Evolutionary conservation across 92 coral and sea anemone species (phyloP).

Genomic region (Palythoa grandis): DNA sequence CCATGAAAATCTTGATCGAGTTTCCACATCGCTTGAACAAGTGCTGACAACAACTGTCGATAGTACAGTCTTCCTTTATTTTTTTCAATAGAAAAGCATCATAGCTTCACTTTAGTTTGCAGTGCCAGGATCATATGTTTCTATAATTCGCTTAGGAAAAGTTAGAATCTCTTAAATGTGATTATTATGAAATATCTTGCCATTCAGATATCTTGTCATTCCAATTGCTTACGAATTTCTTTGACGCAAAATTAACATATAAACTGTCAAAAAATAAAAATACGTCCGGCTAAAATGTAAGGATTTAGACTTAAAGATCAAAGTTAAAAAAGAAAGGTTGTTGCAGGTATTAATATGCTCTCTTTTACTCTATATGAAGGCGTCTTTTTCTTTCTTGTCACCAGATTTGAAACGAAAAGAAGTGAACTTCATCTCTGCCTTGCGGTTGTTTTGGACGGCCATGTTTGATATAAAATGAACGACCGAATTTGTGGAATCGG

Average conservation of each 20-base stretch:
- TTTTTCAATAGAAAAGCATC: neutral
- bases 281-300: neutral
- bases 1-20: neutral
- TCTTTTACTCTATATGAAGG: neutral
- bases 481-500: slow-evolving; percentile 36
- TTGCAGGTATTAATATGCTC: neutral
- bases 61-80: neutral
- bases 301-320: neutral
- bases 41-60: neutral
- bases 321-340: neutral
- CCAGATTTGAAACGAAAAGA: neutral
- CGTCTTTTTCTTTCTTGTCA: neutral
- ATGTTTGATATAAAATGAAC: slow-evolving; percentile 37
- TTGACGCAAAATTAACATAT: slow-evolving; percentile 17
- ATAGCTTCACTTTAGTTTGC: neutral
- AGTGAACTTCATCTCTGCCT: neutral
- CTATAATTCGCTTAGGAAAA: neutral
- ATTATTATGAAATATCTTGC: neutral
- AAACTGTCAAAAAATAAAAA: neutral
- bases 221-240: slow-evolving; percentile 8
- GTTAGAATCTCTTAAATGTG: neutral
- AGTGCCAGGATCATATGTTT: neutral
- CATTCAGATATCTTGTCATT: neutral
- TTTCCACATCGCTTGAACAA: neutral
- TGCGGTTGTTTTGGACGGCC: slow-evolving; percentile 22